Percentiles rank a stretch among this genome's conserved stretches.
Conservation (phyloP, 2,888 invertebrate species). For the Atrina japonica region DNA sequence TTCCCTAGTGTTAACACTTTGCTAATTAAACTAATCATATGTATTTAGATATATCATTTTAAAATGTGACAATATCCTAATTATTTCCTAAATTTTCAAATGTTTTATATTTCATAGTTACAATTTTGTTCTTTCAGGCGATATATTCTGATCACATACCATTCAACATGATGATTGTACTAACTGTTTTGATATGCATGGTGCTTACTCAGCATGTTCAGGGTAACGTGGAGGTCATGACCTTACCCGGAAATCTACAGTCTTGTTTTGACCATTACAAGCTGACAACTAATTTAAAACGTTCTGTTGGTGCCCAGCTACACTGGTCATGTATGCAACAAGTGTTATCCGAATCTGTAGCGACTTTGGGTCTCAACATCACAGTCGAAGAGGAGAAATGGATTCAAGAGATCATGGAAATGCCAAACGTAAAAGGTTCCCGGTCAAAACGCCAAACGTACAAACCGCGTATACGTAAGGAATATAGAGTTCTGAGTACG, state of each 20-base stretch:
- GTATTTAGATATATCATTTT: too few species aligned
- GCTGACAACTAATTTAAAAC: conserved; percentile 48
- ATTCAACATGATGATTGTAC: too few species aligned
- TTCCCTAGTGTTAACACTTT: too few species aligned
- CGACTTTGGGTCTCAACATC: conserved; percentile 43
- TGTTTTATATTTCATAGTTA: too few species aligned
- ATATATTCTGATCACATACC: too few species aligned
- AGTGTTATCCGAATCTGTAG: not conserved
- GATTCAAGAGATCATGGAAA: conserved; percentile 3
- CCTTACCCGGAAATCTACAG: conserved; percentile 55
- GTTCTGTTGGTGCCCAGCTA: conserved; percentile 58
- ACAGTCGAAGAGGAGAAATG: conserved; percentile 45
- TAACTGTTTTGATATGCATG: too few species aligned
- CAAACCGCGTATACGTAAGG: conserved; percentile 62
- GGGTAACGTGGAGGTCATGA: conserved; percentile 42
- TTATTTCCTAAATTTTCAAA: too few species aligned
- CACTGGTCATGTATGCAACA: conserved; percentile 53
- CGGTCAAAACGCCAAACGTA: conserved; percentile 41
- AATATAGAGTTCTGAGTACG: conserved; percentile 67
- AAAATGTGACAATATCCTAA: too few species aligned
- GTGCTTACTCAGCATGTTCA: too few species aligned
- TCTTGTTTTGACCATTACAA: conserved; percentile 61
- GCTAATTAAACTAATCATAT: too few species aligned
- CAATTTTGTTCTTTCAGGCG: too few species aligned
- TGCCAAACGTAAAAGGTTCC: conserved; percentile 1